Base-by-base conservation (phyloP, 2,113 vertebrate genomes). In the Plotosus lineatus region DNA sequence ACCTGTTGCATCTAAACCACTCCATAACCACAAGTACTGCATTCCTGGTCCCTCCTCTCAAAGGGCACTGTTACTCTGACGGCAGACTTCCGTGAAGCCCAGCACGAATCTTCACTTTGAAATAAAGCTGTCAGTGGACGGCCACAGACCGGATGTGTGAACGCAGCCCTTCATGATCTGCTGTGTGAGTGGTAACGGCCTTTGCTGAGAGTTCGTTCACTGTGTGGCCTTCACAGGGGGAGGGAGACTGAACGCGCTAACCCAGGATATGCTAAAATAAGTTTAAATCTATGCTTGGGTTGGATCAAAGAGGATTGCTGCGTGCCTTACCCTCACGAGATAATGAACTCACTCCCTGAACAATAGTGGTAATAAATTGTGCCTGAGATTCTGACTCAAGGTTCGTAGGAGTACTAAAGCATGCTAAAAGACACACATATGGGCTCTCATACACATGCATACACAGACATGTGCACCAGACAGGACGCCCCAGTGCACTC, bases 311-410 rank as follows among this genome's bases (percentile, higher is more conserved):
- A 48, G 68, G 46, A 80, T 42, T 56, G 42, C 23, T 73, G 42
- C 14, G 75, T 46, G 73, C 74, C 77, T 76, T 63, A 46, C 79
- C 53, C 60, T 81, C 77, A 79, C 76, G 79, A 77, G 81, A 76
- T 78, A 84, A 88, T 85, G 68, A 86, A 85, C 73, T 83, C 38
- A 79, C 78, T 85, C 58, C 68, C 51, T 83, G 65, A 79, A 84
- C 65, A 75, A 82, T 77, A 87, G 40, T 46, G 80, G 51, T 77
- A 71, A 86, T 88, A 83, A 85, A 87, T 88, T 84, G 82, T 82
- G 21, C 15, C 23, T 28, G 26, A 73, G 36, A 83, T 72, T 53
- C 75, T n/a, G 53, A 51, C 61, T 68, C 44, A 15, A 77, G 14
- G 21, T 44, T 38, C 17, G 48, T 51, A 42, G 80, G 58, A 75